Base-by-base conservation (phyloP, 35 echinoderm and acorn worm species). In the Lytechinus pictus region DNA sequence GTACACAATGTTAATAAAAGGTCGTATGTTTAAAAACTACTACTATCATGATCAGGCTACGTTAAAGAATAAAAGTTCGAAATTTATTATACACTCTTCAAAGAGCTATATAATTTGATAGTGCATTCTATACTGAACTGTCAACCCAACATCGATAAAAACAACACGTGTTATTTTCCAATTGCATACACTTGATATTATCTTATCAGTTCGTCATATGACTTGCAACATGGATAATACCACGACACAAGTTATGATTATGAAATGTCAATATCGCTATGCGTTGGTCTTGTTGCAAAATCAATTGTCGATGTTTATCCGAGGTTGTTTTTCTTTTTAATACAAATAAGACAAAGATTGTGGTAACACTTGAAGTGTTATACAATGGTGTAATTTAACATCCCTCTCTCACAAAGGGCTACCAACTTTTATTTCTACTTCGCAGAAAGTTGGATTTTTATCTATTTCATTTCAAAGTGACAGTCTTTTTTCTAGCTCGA, bases 151-250 rank as follows among this genome's bases (percentile, higher is more conserved):
- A 79, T 24, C 66, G 66, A 79, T 79, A 79, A 79, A 24, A 58
- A 16, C 66, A 79, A 79, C 66, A 79, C 66, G 21, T 79, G 66
- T 79, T 79, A 24, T 79, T 79, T n/a, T 44, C 33, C 33, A 44
- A 44, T 44, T 44, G 33, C 33, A 44, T 44, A 24, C 66, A 79
- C 66, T 79, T 79, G 66, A 6, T 7, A 5, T 79, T n/a, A 79
- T 79, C 66, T 79, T 79, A 79, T 79, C 66, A 79, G 66, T 24
- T 79, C 66, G 66, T 79, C 66, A 79, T 79, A 79, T 79, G 66
- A 79, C 66, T 79, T 4, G 16, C 61, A 79, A 79, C 24, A 79
- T 5, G 66, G n/a, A 79, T 19, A 19, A 79, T 79, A 79, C 66
- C 66, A 79, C 24, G 2, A 71, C n/a, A 24, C 56, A 10, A 24